A percentile compares a stretch with the other conserved stretches of the same genome.
These are phyloP conservation scores for Drosophila paulistorum DNA, from an alignment of 1,140 invertebrate genomes.

Conservation along the genomic window DNA sequence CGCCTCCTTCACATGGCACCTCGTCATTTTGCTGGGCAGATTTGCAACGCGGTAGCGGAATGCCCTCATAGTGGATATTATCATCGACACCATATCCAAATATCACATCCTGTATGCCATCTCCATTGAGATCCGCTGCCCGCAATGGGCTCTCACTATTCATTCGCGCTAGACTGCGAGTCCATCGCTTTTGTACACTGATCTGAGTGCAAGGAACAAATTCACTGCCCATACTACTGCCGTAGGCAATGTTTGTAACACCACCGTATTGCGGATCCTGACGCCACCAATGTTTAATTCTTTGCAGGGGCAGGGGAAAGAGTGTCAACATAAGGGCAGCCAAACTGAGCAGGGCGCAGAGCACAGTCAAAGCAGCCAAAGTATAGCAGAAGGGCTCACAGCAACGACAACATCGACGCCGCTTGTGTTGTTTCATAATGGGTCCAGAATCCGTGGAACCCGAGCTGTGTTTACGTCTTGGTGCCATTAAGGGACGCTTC, in stretches of 20 bases:
- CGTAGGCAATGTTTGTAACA: conserved; percentile 46
- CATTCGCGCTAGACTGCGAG: conserved; percentile 88
- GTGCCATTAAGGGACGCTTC: conserved; percentile 90
- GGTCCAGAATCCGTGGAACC: conserved; percentile 54
- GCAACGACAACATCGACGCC: conserved; percentile 84
- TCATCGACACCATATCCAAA: conserved; percentile 90
- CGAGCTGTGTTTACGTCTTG: conserved; percentile 84
- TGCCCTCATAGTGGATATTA: conserved; percentile 78
- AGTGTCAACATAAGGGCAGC: conserved; percentile 87
- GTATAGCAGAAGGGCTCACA: conserved; percentile 87
- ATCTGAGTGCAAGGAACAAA: conserved; percentile 88
- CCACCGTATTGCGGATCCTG: conserved; percentile 41
- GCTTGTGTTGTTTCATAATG: conserved; percentile 83
- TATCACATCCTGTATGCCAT: conserved; percentile 90
- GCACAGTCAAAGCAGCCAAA: conserved; percentile 84
- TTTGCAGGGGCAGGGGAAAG: conserved; percentile 86
- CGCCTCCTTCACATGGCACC: conserved; percentile 89
- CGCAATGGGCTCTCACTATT: conserved; percentile 90
- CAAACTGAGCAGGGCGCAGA: conserved; percentile 85
- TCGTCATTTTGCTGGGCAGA: conserved; percentile 71
- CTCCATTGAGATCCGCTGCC: conserved; percentile 89
- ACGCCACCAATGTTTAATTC: conserved; percentile 85
- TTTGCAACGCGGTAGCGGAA: conserved; percentile 73
- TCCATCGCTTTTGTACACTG: conserved; percentile 88
- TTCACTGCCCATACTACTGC: conserved; percentile 71